These are phyloP conservation scores for Chloroclysta siterata DNA, from an alignment of 2,888 invertebrate species.

Conservation along the genomic window DNA sequence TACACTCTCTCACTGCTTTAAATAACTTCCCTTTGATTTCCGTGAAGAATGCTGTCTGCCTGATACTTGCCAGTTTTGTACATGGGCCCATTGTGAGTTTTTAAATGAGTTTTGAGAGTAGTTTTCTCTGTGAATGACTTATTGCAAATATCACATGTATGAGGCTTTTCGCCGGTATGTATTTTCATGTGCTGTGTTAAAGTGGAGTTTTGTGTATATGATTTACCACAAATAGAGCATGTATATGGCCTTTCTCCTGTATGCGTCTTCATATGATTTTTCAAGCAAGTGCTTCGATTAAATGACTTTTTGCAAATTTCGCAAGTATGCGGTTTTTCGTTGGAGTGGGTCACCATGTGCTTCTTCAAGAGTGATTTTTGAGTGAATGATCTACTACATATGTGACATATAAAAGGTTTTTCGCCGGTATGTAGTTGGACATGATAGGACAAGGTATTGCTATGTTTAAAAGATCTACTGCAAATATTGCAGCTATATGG, in stretches of 20 bases:
- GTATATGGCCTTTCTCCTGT: constrained; percentile 20
- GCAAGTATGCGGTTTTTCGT: constrained; percentile 25
- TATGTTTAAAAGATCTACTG: constrained; percentile 20
- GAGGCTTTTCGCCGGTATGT: constrained; percentile 19
- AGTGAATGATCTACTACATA: constrained; percentile 23
- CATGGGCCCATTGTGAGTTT: constrained; percentile 8
- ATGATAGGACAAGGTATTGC: constrained; percentile 21
- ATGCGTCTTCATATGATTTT: constrained; percentile 26
- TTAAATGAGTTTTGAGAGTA: constrained; percentile 22
- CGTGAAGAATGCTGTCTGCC: not conserved
- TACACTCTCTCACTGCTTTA: not conserved
- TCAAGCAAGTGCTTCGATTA: constrained; percentile 22
- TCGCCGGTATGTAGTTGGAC: constrained; percentile 23
- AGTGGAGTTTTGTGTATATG: constrained; percentile 22
- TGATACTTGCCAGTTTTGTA: not conserved
- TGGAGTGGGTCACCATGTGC: constrained; percentile 26
- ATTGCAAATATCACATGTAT: constrained; percentile 17
- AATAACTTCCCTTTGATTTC: not conserved
- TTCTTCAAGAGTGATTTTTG: constrained; percentile 21
- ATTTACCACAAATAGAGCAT: constrained; percentile 20
- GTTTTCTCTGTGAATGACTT: constrained; percentile 22
- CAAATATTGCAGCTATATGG: constrained; percentile 27
- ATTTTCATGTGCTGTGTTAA: constrained; percentile 20
- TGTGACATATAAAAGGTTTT: constrained; percentile 23
- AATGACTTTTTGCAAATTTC: constrained; percentile 26